A percentile compares a stretch with the other conserved stretches of the same genome.
Conservation (phyloP, 2,113 vertebrate genomes). For the Gymnocephalus cernua region DNA sequence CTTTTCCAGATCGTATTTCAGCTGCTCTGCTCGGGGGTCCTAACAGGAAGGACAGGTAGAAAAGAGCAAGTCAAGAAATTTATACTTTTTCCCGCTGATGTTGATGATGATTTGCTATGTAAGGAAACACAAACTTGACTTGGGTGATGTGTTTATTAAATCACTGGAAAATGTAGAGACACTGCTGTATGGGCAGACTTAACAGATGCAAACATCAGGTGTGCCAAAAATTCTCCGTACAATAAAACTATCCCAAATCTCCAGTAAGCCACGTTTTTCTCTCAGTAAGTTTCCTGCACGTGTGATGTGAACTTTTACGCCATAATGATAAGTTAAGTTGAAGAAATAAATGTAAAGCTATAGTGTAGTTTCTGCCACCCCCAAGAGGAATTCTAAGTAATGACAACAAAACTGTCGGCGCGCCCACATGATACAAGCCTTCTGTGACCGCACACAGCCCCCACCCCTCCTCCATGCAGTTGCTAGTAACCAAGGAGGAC, state of each 20-base stretch:
- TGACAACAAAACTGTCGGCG: no score
- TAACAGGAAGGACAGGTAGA: constrained; percentile 28
- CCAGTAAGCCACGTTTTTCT: neutral
- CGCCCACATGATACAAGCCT: no score
- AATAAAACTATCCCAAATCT: neutral
- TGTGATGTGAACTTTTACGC: neutral
- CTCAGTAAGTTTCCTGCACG: neutral
- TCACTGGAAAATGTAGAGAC: neutral
- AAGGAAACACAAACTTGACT: neutral
- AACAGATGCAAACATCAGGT: neutral
- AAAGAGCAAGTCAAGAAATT: neutral
- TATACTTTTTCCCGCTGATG: neutral
- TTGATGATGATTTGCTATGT: neutral
- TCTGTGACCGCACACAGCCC: no score
- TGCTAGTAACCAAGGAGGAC: no score
- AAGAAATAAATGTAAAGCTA: neutral
- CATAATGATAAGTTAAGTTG: no score
- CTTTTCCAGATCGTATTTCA: constrained; percentile 93
- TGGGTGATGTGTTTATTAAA: neutral
- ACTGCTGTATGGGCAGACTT: neutral
- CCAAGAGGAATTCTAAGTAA: no score
- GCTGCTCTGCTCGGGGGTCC: constrained; percentile 90
- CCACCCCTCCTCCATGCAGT: no score
- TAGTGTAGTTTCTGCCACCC: no score
- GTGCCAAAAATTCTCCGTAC: neutral